Evolutionary conservation across 2,888 invertebrate species (phyloP).

Genomic region (Andrena dorsata): DNA sequence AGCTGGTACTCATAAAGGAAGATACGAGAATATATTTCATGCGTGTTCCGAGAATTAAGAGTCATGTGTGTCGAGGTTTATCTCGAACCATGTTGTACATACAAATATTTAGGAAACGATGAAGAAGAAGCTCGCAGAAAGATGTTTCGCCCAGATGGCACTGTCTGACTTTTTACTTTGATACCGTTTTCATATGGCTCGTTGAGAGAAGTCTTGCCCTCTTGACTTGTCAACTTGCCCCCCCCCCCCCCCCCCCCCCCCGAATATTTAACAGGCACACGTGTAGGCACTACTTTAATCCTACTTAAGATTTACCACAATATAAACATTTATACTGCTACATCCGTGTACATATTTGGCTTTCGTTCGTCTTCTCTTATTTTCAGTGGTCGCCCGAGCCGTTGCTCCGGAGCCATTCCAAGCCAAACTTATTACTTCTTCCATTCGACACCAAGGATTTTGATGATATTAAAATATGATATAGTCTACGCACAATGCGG

Average conservation of each 20-base stretch:
- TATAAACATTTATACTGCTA: slow-evolving; percentile 53
- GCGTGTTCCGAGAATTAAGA: slow-evolving; percentile 25
- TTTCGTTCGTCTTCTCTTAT: not conserved
- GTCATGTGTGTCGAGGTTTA: slow-evolving; percentile 28
- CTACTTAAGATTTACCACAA: slow-evolving; percentile 58
- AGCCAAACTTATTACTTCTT: no score
- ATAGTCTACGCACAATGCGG: no score
- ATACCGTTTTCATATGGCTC: slow-evolving; percentile 64
- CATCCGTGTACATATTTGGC: not conserved
- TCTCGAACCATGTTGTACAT: slow-evolving; percentile 31
- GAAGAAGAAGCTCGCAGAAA: slow-evolving; percentile 47
- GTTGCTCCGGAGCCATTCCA: not conserved
- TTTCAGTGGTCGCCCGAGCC: not conserved
- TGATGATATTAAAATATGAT: no score
- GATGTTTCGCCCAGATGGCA: slow-evolving; percentile 51
- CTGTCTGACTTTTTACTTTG: slow-evolving; percentile 52
- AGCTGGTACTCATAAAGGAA: slow-evolving; percentile 5
- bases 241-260: slow-evolving; percentile 14
- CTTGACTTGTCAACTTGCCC: slow-evolving; percentile 25
- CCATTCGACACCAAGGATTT: no score
- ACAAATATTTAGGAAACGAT: slow-evolving; percentile 65
- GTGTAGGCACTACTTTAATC: slow-evolving; percentile 42
- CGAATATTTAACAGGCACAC: slow-evolving; percentile 54
- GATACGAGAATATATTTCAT: slow-evolving; percentile 20
- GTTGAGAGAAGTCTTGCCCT: slow-evolving; percentile 56